Conservation (phyloP, 2,797 vertebrate species). For the Platyrinchus mystaceus region DNA sequence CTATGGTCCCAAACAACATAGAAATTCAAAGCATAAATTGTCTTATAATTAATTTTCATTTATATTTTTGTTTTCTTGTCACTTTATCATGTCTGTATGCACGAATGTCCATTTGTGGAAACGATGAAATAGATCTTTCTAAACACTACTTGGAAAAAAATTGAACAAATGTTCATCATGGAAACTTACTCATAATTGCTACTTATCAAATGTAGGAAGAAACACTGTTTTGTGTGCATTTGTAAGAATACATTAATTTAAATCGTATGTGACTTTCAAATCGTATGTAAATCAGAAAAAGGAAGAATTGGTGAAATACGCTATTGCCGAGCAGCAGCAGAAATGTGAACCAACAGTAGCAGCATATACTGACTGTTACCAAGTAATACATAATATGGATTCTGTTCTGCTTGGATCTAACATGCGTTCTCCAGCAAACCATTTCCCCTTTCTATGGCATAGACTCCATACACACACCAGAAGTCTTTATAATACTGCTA, state of each 20-base stretch:
- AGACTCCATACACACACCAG: neutral
- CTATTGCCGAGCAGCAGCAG: neutral
- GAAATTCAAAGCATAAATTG: neutral
- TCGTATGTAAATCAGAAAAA: neutral
- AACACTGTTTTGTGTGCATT: neutral
- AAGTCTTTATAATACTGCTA: neutral
- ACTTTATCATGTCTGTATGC: neutral
- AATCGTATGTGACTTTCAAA: neutral
- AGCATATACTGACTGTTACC: neutral
- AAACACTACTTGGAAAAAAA: neutral
- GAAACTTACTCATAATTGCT: neutral
- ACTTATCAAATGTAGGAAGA: neutral
- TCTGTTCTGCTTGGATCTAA: neutral
- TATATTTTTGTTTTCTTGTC: neutral
- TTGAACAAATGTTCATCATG: neutral
- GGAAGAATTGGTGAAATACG: neutral
- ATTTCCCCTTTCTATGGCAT: neutral
- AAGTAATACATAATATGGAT: neutral
- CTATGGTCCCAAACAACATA: neutral
- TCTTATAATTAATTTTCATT: neutral
- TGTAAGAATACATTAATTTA: neutral
- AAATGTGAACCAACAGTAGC: neutral
- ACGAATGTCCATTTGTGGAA: neutral
- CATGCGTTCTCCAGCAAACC: neutral
- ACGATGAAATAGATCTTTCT: neutral